Percentiles rank a stretch among this genome's conserved stretches.
Evolutionary conservation across 2,113 vertebrate species (phyloP).

Genomic region (Colaptes auratus): DNA sequence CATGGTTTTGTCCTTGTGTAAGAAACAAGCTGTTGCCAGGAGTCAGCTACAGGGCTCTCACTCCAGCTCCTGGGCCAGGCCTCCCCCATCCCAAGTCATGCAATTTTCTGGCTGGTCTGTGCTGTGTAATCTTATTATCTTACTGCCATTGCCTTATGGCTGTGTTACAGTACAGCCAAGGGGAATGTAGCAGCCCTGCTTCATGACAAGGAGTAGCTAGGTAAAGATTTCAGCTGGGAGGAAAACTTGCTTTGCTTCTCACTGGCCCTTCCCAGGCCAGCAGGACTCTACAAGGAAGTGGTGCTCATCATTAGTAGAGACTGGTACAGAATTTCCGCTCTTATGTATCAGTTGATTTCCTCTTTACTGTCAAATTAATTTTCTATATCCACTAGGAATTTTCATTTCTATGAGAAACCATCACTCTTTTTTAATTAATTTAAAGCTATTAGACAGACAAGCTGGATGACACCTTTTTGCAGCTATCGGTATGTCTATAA

Average conservation of each 20-base stretch:
- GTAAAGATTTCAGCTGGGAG: neutral
- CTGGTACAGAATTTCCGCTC: neutral
- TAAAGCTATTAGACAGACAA: neutral
- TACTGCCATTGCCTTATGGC: fast-evolving
- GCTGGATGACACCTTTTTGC: neutral
- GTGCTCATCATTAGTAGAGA: neutral
- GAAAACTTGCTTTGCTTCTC: neutral
- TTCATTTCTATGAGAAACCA: neutral
- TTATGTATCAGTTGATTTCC: neutral
- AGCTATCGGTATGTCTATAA: neutral
- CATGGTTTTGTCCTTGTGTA: neutral
- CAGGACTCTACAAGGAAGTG: neutral
- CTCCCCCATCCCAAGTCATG: neutral
- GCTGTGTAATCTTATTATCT: neutral
- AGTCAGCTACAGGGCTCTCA: neutral
- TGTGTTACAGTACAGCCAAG: too few species aligned
- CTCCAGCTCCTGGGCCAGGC: neutral
- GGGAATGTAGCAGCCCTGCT: neutral
- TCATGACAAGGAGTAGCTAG: neutral
- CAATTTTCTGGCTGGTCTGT: neutral
- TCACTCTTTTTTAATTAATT: neutral
- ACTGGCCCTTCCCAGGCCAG: neutral
- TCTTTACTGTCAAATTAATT: neutral
- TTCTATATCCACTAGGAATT: neutral
- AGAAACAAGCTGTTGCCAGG: neutral